phyloP scores from a whole-genome alignment of 2,888 invertebrate genomes.

The Cerastis leucographa region DNA sequence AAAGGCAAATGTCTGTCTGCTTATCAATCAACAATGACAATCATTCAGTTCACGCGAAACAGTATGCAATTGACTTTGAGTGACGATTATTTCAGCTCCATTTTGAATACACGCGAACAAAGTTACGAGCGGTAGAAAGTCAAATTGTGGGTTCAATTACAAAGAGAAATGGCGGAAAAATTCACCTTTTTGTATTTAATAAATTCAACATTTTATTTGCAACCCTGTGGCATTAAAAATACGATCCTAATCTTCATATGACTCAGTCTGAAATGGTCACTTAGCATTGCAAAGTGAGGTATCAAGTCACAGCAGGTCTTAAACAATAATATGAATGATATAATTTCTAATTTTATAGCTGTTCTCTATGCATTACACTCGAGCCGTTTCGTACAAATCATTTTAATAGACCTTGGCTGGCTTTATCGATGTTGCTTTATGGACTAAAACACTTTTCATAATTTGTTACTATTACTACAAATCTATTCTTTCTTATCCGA shows the following conservation, averaged over 20 bases:
- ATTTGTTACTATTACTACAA: neutral
- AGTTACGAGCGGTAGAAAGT: slow-evolving; percentile 38
- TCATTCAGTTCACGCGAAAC: slow-evolving; percentile 28
- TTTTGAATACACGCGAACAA: slow-evolving; percentile 45
- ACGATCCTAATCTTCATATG: slow-evolving; percentile 28
- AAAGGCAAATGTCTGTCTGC: slow-evolving; percentile 3
- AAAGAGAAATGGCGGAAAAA: slow-evolving; percentile 15
- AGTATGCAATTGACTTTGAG: slow-evolving; percentile 43
- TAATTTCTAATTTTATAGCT: slow-evolving; percentile 51
- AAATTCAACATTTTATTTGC: slow-evolving; percentile 41
- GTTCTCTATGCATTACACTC: slow-evolving; percentile 30
- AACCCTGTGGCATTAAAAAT: slow-evolving; percentile 30
- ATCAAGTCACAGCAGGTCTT: slow-evolving; percentile 41
- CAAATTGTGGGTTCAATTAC: slow-evolving; percentile 40
- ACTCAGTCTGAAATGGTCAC: slow-evolving; percentile 43
- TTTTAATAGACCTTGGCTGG: slow-evolving; percentile 30
- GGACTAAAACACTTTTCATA: slow-evolving; percentile 15
- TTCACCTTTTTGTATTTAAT: slow-evolving; percentile 11
- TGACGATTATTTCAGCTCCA: slow-evolving; percentile 30
- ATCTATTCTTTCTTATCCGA: neutral
- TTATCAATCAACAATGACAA: slow-evolving; percentile 40
- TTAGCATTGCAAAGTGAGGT: slow-evolving; percentile 51
- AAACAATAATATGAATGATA: slow-evolving; percentile 54
- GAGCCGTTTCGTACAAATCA: slow-evolving; percentile 28
- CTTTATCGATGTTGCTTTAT: slow-evolving; percentile 31